These are phyloP conservation scores for Pantherophis guttatus DNA, from an alignment of 2,113 vertebrate species.

Conservation along the genomic window DNA sequence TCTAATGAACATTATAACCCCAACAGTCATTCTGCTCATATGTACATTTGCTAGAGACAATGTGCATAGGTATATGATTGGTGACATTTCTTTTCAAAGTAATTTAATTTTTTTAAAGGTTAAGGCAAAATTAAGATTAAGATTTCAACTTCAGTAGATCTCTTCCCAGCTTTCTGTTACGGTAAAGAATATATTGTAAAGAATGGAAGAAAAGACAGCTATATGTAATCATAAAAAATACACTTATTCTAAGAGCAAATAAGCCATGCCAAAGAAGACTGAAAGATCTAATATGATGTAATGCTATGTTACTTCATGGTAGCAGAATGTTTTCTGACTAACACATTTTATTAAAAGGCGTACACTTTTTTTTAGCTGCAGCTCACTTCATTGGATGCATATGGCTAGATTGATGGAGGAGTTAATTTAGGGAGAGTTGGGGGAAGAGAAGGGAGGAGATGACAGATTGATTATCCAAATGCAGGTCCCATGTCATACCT, in stretches of 20 bases:
- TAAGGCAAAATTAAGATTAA: slow-evolving; percentile 58
- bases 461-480: not conserved
- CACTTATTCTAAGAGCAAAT: slow-evolving; percentile 44
- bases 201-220: slow-evolving; percentile 57
- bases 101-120: slow-evolving; percentile 57
- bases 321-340: not conserved
- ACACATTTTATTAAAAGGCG: not conserved
- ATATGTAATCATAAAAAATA: slow-evolving; percentile 48
- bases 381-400: not conserved
- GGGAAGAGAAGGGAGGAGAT: not conserved
- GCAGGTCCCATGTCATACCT: not conserved
- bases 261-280: rapidly evolving
- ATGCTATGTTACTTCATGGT: not conserved
- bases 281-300: not conserved
- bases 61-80: not conserved
- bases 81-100: slow-evolving; percentile 16
- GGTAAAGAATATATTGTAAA: slow-evolving; percentile 46
- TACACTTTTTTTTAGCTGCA: not conserved
- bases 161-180: not conserved
- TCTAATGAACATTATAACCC: not conserved
- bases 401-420: not conserved
- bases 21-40: slow-evolving; percentile 18
- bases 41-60: not conserved
- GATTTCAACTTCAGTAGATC: rapidly evolving
- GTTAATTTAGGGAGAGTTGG: not conserved